phyloP scores from a whole-genome alignment of 2,113 vertebrate species.

The Dromaius novaehollandiae region DNA sequence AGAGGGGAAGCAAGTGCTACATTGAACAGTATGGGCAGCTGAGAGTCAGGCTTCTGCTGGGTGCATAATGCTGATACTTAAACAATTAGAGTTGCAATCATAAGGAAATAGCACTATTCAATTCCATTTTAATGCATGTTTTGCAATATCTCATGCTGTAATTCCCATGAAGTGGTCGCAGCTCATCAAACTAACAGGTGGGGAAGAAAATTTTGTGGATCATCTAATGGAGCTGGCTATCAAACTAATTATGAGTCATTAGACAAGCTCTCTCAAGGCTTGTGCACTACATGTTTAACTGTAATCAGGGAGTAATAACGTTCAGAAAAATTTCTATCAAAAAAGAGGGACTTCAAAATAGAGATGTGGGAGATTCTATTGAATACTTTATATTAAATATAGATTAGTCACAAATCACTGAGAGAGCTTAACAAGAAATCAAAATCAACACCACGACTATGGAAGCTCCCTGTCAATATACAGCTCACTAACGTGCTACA shows the following conservation, averaged over 20 bases:
- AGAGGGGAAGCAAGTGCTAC: background rate
- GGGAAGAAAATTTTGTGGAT: constrained; percentile 9
- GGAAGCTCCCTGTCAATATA: constrained; percentile 32
- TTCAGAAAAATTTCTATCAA: background rate
- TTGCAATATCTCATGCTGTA: background rate
- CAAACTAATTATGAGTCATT: constrained; percentile 36
- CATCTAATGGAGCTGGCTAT: constrained; percentile 4
- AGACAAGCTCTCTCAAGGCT: constrained; percentile 4
- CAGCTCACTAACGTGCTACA: background rate
- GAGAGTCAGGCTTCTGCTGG: background rate
- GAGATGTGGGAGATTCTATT: constrained; percentile 22
- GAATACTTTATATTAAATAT: constrained; percentile 60
- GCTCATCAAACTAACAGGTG: constrained; percentile 14
- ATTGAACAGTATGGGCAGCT: background rate
- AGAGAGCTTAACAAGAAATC: constrained; percentile 43
- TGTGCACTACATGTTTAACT: background rate
- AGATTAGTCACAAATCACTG: constrained; percentile 62
- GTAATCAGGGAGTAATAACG: constrained; percentile 15
- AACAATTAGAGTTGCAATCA: constrained; percentile 10
- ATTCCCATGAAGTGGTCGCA: background rate
- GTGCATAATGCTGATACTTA: background rate
- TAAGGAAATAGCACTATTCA: constrained; percentile 3
- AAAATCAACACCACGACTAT: constrained; percentile 6
- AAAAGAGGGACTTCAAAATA: background rate
- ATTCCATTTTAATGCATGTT: background rate